Conservation (phyloP, 2,797 vertebrate genomes). For the Spinus pinus region DNA sequence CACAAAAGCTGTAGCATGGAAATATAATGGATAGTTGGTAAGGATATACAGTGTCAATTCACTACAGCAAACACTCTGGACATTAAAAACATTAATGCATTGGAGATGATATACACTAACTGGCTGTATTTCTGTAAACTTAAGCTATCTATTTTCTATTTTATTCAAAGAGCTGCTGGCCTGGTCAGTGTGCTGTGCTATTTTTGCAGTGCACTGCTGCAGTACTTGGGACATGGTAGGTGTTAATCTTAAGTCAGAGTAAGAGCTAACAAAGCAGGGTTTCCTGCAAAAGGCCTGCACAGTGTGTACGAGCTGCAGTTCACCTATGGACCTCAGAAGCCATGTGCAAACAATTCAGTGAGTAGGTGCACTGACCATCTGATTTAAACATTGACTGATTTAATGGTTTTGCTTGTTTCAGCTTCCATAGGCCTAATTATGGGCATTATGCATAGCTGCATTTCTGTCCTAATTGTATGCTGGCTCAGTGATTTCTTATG, state of each 20-base stretch:
- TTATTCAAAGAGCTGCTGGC: background rate
- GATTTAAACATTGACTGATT: background rate
- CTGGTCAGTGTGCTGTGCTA: background rate
- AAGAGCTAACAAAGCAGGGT: background rate
- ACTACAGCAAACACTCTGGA: background rate
- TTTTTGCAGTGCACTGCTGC: background rate
- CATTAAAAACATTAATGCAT: background rate
- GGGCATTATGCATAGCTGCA: background rate
- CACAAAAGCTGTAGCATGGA: background rate
- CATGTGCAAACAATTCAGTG: background rate
- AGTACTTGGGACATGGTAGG: background rate
- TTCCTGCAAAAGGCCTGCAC: background rate
- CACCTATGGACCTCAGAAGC: background rate
- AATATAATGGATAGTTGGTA: background rate
- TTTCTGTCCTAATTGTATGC: background rate
- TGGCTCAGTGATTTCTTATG: background rate
- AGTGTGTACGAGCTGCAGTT: background rate
- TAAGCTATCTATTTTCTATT: background rate
- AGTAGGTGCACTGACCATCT: background rate
- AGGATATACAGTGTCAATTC: background rate
- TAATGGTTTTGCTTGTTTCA: background rate
- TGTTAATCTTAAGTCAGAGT: background rate
- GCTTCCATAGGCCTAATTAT: background rate
- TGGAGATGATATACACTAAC: background rate
- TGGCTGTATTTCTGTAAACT: background rate